phyloP scores from a whole-genome alignment of 2,797 vertebrate species.

The Onychomys arenicola region DNA sequence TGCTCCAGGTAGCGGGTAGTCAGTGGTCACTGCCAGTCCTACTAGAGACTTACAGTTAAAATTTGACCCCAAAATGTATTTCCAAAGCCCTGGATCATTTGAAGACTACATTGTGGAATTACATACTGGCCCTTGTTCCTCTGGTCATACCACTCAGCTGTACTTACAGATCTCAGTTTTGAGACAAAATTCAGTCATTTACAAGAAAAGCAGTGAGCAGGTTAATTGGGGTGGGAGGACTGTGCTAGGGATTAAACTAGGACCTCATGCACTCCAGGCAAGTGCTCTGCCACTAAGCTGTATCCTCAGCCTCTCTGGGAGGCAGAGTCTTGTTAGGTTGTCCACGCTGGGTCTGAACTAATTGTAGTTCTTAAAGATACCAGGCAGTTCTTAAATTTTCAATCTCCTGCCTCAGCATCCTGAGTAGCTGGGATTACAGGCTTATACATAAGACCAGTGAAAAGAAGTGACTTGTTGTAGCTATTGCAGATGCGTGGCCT shows the following conservation, averaged over 20 bases:
- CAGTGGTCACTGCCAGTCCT: constrained; percentile 34
- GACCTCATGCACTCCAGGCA: not conserved
- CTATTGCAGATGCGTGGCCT: not conserved
- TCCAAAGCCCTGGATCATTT: constrained; percentile 10
- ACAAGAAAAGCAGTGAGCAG: not conserved
- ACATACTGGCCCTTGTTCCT: not conserved
- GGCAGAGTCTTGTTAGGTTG: not conserved
- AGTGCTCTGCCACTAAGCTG: not conserved
- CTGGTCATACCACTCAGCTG: not conserved
- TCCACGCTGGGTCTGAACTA: not conserved
- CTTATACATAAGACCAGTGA: not conserved
- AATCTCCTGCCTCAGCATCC: not conserved
- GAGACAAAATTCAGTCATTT: constrained; percentile 48
- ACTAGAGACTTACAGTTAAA: constrained; percentile 57
- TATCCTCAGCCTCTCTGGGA: not conserved
- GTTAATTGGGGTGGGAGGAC: not conserved
- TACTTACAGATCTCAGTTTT: not conserved
- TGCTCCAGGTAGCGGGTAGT: not conserved
- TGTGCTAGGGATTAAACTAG: not conserved
- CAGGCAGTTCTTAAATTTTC: not conserved
- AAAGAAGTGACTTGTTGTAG: not conserved
- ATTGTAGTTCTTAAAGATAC: too few species aligned
- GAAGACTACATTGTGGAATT: constrained; percentile 3
- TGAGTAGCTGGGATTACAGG: not conserved
- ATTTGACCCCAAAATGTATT: not conserved